Base-by-base conservation (phyloP, 2,797 vertebrate species). In the Paramormyrops hopkinsi region DNA sequence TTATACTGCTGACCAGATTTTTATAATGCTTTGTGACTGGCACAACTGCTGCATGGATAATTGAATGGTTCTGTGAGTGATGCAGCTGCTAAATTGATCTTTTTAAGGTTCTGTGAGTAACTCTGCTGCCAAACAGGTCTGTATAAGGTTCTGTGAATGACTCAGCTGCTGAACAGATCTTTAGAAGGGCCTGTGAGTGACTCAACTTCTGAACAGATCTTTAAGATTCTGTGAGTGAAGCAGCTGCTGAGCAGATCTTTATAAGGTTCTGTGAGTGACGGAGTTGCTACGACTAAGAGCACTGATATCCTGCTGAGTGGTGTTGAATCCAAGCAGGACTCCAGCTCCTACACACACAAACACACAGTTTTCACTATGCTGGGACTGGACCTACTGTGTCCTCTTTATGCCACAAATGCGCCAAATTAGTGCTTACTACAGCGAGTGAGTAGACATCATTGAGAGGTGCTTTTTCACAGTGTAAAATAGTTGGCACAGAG, bases 371-470 rank as follows among this genome's bases (percentile, higher is more conserved):
- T 46, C 76, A 82, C 37, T 46, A 82, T 46, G 14, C 37, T 82
- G 6, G 76, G 76, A 82, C 41, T 82, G 76, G 76, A 82, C 76
- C 1, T 82, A 46, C 76, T 82, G 76, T 82, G 37, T 82, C 37
- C 76, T 46, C 37, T 8, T 82, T 82, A 82, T 82, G 41, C 37
- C 76, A 82, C 41, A 82, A 46, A 9, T 82, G 76, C 41, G n/a
- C 73, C 76, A 82, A 82, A 82, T 82, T 46, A 82, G 76, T 7
- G 41, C 19, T 82, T 82, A 82, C 37, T 82, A 82, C 76, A 82
- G 76, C 17, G 1, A 82, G 76, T 46, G 76, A 82, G 76, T 82
- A 82, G 37, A 46, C n/a, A 82, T 82, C 76, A 82, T 82, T 82
- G 76, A 82, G 76, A 82, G 41, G 76, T 46, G 76, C 76, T 82